phyloP scores from a whole-genome alignment of 37 sponge, comb jelly and placozoan genomes.

The Beroe forskalii region DNA sequence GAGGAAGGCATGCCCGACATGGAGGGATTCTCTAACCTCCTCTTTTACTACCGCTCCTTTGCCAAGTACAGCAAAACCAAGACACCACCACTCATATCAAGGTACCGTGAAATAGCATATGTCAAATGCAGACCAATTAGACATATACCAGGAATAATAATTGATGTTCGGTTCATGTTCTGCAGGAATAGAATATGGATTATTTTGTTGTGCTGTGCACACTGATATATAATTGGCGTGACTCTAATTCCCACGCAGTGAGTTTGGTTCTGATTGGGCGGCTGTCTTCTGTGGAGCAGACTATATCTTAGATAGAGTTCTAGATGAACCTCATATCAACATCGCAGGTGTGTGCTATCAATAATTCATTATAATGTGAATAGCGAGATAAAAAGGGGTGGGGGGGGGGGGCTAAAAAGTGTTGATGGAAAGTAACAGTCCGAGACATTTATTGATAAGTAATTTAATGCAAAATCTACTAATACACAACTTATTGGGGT shows the following conservation, averaged over 20 bases:
- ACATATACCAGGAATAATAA: too few relatives aligned
- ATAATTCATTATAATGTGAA: not conserved
- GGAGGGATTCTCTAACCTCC: not conserved
- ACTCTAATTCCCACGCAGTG: too few relatives aligned
- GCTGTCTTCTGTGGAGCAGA: constrained; percentile 11
- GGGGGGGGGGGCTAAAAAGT: too few relatives aligned
- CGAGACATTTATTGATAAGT: too few relatives aligned
- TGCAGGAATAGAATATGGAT: too few relatives aligned
- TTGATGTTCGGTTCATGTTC: too few relatives aligned
- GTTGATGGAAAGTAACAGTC: too few relatives aligned
- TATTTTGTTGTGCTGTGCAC: too few relatives aligned
- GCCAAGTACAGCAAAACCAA: constrained; percentile 1
- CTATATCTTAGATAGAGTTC: constrained; percentile 4
- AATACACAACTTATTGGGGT: too few relatives aligned
- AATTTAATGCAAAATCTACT: too few relatives aligned
- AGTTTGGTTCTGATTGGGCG: constrained; percentile 56
- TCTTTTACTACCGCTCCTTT: constrained; percentile 10
- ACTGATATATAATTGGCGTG: too few relatives aligned
- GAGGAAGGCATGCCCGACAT: constrained; percentile 34
- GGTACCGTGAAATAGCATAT: not conserved
- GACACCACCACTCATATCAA: not conserved
- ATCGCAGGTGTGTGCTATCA: constrained; percentile 7
- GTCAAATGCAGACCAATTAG: not conserved
- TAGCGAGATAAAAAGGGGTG: too few relatives aligned
- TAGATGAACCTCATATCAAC: not conserved